Percentiles rank a stretch among this genome's conserved stretches.
These are phyloP conservation scores for Zosterops japonicus DNA, from an alignment of 2,113 vertebrate genomes.

Conservation along the genomic window DNA sequence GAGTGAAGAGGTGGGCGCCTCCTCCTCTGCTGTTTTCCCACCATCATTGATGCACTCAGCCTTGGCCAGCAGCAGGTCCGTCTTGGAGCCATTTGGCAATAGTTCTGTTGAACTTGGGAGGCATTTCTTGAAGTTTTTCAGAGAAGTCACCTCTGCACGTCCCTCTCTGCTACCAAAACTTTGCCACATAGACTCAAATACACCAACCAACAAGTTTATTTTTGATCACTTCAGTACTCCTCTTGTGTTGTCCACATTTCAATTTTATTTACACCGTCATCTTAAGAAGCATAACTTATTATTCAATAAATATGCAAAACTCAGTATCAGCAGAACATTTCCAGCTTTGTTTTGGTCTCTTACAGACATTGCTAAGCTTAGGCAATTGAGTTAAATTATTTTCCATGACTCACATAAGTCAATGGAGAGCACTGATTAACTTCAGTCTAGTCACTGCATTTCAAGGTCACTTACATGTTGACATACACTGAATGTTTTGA, in stretches of 20 bases:
- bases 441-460: not conserved
- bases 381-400: not conserved
- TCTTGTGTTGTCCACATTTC: not conserved
- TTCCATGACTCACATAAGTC: not conserved
- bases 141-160: not conserved
- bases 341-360: not conserved
- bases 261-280: not conserved
- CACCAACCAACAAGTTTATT: not conserved
- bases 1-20: not conserved
- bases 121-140: not conserved
- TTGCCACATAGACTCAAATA: not conserved
- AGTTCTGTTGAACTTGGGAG: not conserved
- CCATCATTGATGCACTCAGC: rapidly evolving
- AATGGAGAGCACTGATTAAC: not conserved
- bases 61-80: not conserved
- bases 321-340: not conserved
- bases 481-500: not conserved
- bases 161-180: not conserved
- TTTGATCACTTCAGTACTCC: not conserved
- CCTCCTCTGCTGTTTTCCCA: not conserved
- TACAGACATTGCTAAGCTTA: not conserved
- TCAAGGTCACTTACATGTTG: not conserved
- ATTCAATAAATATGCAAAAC: not conserved
- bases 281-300: not conserved
- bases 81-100: not conserved